phyloP scores from a whole-genome alignment of 2,797 vertebrate genomes.

The Pseudochromis fuscus region DNA sequence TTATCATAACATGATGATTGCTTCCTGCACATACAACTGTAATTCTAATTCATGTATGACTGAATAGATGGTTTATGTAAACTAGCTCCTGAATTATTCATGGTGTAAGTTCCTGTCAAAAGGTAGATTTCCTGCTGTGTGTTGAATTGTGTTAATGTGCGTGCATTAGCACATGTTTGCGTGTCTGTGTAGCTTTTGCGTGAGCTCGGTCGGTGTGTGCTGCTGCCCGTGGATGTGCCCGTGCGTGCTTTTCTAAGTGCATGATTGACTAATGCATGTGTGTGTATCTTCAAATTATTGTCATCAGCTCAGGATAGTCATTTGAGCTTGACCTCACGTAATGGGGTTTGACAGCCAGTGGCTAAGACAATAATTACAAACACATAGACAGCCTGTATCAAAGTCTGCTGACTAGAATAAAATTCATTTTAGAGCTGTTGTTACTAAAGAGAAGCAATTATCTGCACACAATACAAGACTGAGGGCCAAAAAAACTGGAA shows the following conservation, averaged over 20 bases:
- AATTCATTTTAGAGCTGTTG: conserved; percentile 60
- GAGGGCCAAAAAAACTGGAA: background rate
- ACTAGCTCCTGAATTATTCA: conserved; percentile 67
- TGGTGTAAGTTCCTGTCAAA: conserved; percentile 48
- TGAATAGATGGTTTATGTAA: conserved; percentile 68
- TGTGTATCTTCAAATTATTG: conserved; percentile 64
- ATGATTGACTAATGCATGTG: conserved; percentile 51
- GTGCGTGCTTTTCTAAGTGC: conserved; percentile 3
- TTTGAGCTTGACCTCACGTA: conserved; percentile 72
- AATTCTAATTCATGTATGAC: conserved; percentile 64
- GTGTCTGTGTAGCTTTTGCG: background rate
- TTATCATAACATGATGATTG: conserved; percentile 59
- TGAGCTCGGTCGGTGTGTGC: background rate
- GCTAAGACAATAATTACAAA: conserved; percentile 79
- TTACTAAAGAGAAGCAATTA: conserved; percentile 72
- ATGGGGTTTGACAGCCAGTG: conserved; percentile 70
- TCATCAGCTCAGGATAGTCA: conserved; percentile 69
- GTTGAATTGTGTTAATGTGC: conserved; percentile 35
- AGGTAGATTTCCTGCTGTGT: conserved; percentile 35
- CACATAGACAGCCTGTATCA: conserved; percentile 67
- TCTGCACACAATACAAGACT: conserved; percentile 47
- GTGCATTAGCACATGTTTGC: background rate
- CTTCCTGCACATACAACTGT: conserved; percentile 59
- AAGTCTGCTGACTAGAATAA: conserved; percentile 70
- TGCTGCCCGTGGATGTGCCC: background rate